These are phyloP conservation scores for Clarias batrachus DNA, from an alignment of 2,113 vertebrate genomes.

Conservation along the genomic window DNA sequence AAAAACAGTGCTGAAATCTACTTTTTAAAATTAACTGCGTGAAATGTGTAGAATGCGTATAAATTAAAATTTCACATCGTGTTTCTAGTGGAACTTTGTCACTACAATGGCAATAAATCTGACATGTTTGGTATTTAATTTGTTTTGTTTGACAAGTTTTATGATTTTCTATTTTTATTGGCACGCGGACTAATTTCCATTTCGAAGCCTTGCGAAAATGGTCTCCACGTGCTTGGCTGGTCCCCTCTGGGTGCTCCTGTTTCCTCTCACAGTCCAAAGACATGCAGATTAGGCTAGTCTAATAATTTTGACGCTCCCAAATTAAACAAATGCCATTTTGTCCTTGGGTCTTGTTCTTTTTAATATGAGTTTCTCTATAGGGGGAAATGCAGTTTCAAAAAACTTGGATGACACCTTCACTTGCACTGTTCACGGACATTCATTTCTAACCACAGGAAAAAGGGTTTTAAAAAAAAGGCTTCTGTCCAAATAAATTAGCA, in stretches of 20 bases:
- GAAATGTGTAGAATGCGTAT: too few species aligned
- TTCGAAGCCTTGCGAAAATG: neutral
- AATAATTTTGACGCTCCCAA: too few species aligned
- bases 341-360: neutral
- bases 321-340: neutral
- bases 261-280: too few species aligned
- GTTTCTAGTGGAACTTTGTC: neutral
- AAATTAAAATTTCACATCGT: neutral
- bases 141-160: neutral
- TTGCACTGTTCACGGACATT: neutral
- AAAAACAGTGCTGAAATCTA: neutral
- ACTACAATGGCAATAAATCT: neutral
- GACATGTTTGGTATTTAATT: neutral
- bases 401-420: neutral
- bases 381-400: neutral
- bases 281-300: too few species aligned
- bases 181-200: neutral
- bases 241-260: too few species aligned
- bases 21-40: neutral
- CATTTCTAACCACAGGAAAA: neutral
- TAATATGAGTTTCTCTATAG: neutral
- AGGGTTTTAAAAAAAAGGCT: neutral
- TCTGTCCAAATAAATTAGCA: neutral
- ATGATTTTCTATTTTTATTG: neutral
- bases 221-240: neutral